These are phyloP conservation scores for Coleophora flavipennella DNA, from an alignment of 2,888 invertebrate genomes.

Conservation along the genomic window DNA sequence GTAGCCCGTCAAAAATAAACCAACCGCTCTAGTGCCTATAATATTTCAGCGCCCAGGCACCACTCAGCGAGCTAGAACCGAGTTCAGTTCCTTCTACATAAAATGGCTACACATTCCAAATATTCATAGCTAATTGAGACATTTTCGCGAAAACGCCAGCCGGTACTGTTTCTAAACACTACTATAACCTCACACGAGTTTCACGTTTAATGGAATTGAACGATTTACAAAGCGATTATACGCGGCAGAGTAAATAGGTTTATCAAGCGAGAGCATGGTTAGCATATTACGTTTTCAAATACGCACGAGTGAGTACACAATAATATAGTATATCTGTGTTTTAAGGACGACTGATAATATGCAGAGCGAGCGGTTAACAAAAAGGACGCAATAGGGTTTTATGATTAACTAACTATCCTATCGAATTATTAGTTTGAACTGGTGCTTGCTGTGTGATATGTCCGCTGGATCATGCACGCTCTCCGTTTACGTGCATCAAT, in stretches of 20 bases:
- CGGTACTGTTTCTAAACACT: constrained; percentile 7
- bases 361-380: no score
- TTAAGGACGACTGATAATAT: constrained; percentile 26
- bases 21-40: constrained; percentile 31
- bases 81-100: not conserved
- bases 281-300: no score
- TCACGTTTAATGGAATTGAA: constrained; percentile 10
- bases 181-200: constrained; percentile 3
- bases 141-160: constrained; percentile 9
- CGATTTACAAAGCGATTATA: constrained; percentile 9
- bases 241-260: constrained; percentile 24
- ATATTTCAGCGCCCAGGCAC: constrained; percentile 45
- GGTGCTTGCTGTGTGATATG: no score
- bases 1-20: constrained; percentile 58
- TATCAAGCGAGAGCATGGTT: constrained; percentile 22
- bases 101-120: constrained; percentile 8
- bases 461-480: no score
- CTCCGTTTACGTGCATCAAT: no score
- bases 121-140: constrained; percentile 15
- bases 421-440: no score
- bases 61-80: constrained; percentile 13
- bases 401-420: no score
- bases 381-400: no score
- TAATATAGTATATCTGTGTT: constrained; percentile 22
- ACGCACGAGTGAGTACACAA: constrained; percentile 21